Evolutionary conservation across 2,113 vertebrate genomes (phyloP), one percentile per base, ranked within the genome.

Genomic region (Gambusia holbrooki): DNA sequence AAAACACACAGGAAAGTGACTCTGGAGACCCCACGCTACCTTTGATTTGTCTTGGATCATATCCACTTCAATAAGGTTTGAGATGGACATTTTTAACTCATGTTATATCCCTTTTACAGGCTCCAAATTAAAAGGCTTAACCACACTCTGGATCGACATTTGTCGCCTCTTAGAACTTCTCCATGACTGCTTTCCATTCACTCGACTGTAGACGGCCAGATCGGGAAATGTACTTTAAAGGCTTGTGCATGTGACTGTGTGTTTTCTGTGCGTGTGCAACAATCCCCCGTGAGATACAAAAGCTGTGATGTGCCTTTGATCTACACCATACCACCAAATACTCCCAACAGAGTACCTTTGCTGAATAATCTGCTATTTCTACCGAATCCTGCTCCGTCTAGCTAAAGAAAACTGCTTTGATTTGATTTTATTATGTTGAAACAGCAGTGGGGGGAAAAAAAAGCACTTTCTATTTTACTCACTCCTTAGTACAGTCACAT

Each of bases 41-140:
- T 84, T 95, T 96, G 95, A 95, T 95, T 96, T 96, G 95, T 96
- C 93, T 92, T 90, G 91, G 94, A 94, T 96, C 94, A 94, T 95
- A 94, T 96, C 96, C 95, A 95, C 96, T 94, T 96, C 94, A 97
- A 96, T 98, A 98, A 98, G 96, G 92, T 93, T 87, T 96, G 95
- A 94, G 94, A 95, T 94, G 93, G 94, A 96, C 92, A 91, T 96
- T 95, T 93, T 95, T 94, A 94, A 95, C 93, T 93, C 94, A 96
- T 96, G 94, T 95, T 95, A 95, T 97, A 80, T 96, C 95, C 94
- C 94, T 96, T 96, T 96, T 95, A 94, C 93, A 96, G 95, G 94
- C 95, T 96, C 88, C 94, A 82, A 32, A 85, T 87, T 82, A 80
- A 89, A 85, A 82, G 75, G 27, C 93, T 74, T 58, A 13, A 76